A percentile compares a stretch with the other conserved stretches of the same genome.
Conservation (phyloP, 1,140 invertebrate species). For the Zaprionus inermis region DNA sequence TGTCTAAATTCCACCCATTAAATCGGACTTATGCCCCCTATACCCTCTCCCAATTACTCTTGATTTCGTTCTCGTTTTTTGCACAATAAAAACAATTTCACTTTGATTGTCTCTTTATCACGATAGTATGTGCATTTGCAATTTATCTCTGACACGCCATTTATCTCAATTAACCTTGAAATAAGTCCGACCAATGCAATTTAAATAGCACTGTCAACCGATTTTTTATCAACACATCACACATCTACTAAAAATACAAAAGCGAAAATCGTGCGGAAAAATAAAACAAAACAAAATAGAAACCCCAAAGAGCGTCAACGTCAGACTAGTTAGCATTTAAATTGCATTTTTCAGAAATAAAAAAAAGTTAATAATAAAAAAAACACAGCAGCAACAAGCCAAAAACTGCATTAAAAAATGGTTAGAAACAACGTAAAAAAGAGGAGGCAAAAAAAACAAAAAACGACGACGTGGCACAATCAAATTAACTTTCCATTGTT, state of each 20-base stretch:
- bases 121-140: not conserved
- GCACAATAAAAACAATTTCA: not conserved
- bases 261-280: not conserved
- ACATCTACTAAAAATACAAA: conserved; percentile 30
- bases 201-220: conserved; percentile 19
- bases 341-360: conserved; percentile 64
- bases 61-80: not conserved
- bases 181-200: conserved; percentile 18
- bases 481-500: conserved; percentile 76
- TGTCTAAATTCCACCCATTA: too few species aligned
- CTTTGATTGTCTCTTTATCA: not conserved
- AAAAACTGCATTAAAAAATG: conserved; percentile 47
- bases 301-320: not conserved
- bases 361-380: conserved; percentile 25
- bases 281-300: not conserved
- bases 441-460: not conserved
- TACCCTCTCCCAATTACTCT: not conserved
- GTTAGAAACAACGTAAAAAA: conserved; percentile 15
- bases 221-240: conserved; percentile 19
- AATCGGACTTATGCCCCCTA: too few species aligned
- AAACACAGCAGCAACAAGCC: conserved; percentile 18
- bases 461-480: conserved; percentile 35
- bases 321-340: conserved; percentile 71
- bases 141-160: not conserved
- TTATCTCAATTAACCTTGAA: conserved; percentile 28